phyloP scores from a whole-genome alignment of 2,113 vertebrate genomes.

The Prochilodus magdalenae region DNA sequence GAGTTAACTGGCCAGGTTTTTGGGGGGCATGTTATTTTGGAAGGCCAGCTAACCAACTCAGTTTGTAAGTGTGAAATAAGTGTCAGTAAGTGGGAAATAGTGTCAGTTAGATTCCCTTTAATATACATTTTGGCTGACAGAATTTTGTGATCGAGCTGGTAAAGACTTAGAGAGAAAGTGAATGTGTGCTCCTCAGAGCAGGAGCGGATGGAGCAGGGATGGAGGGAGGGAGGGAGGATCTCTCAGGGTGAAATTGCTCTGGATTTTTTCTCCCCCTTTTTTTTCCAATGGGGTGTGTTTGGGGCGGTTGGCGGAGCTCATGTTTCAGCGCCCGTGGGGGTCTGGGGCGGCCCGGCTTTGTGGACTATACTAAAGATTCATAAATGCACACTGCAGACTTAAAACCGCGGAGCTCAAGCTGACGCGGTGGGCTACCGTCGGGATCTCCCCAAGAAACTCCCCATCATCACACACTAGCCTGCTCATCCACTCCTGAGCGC shows the following conservation, averaged over 20 bases:
- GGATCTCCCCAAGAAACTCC: conserved; percentile 75
- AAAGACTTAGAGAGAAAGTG: conserved; percentile 28
- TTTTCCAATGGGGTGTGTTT: conserved; percentile 60
- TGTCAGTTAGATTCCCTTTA: too few relatives aligned
- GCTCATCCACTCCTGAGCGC: conserved; percentile 65
- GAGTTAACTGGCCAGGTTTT: too few relatives aligned
- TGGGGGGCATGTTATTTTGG: too few relatives aligned
- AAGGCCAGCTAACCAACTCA: too few relatives aligned
- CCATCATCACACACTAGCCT: conserved; percentile 28
- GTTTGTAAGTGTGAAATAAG: too few relatives aligned
- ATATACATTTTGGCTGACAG: too few relatives aligned
- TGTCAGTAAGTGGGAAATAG: too few relatives aligned
- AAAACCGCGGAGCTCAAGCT: conserved; percentile 84
- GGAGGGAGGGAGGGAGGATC: conserved; percentile 59
- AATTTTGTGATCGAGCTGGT: too few relatives aligned
- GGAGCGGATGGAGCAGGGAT: conserved; percentile 38
- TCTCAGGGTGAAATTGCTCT: conserved; percentile 59
- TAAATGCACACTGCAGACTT: conserved; percentile 80
- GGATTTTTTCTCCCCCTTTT: conserved; percentile 37
- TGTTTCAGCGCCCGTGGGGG: conserved; percentile 84
- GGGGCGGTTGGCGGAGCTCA: conserved; percentile 76
- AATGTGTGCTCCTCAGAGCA: conserved; percentile 19
- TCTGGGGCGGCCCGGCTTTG: conserved; percentile 82
- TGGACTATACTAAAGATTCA: conserved; percentile 86
- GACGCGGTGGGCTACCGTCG: conserved; percentile 81